phyloP scores from a whole-genome alignment of 2,113 vertebrate genomes.

The Neofelis nebulosa region DNA sequence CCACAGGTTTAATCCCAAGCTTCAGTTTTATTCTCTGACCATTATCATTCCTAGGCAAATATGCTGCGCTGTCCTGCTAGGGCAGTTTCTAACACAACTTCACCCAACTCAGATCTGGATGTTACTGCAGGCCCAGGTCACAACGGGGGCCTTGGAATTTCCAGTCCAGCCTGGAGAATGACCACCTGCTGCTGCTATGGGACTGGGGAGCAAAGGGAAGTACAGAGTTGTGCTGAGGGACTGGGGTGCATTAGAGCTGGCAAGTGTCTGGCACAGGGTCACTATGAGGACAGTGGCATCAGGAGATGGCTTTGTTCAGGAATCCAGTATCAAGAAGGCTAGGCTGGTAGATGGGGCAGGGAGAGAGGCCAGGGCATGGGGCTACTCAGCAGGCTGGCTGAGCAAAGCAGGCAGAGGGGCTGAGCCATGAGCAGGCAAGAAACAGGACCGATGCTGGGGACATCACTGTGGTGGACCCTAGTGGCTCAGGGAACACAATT shows the following conservation, averaged over 20 bases:
- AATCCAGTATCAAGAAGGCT: background rate
- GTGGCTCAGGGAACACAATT: background rate
- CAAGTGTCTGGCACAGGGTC: background rate
- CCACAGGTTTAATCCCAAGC: background rate
- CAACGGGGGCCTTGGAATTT: background rate
- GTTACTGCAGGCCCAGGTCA: background rate
- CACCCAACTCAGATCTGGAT: background rate
- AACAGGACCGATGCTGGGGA: background rate
- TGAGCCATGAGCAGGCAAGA: background rate
- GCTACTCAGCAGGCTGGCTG: background rate
- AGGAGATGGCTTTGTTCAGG: background rate
- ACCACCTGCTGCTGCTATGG: background rate
- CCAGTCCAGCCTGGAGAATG: background rate
- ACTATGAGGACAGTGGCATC: background rate
- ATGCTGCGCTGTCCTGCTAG: background rate
- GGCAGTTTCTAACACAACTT: background rate
- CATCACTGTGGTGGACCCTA: background rate
- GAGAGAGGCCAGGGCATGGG: background rate
- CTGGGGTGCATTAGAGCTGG: background rate
- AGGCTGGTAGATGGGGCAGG: background rate
- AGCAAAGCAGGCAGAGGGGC: background rate
- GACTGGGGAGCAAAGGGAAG: background rate
- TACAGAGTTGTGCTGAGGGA: background rate
- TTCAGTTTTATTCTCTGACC: background rate
- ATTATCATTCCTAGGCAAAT: background rate